A percentile compares a stretch with the other conserved stretches of the same genome.
These are phyloP conservation scores for Dromius quadrimaculatus DNA, from an alignment of 2,888 invertebrate genomes.

Conservation along the genomic window DNA sequence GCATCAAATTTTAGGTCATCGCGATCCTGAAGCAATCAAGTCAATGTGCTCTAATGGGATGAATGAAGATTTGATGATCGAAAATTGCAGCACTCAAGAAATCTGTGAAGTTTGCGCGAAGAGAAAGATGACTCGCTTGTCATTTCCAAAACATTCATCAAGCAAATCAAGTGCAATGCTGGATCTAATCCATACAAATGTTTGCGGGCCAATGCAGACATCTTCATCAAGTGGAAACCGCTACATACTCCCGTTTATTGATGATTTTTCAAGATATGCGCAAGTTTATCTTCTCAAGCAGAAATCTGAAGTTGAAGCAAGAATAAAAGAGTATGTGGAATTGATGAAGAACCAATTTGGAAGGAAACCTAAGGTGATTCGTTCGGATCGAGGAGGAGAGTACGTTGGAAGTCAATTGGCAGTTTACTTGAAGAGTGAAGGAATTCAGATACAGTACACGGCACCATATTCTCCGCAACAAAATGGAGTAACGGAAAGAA, in stretches of 20 bases:
- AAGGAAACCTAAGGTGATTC: constrained; percentile 53
- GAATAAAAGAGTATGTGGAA: constrained; percentile 53
- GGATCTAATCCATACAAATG: constrained; percentile 58
- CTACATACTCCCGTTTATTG: constrained; percentile 59
- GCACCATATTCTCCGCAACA: constrained; percentile 57
- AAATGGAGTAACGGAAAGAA: constrained; percentile 57
- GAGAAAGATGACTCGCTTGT: constrained; percentile 56
- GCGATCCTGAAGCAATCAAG: constrained; percentile 44
- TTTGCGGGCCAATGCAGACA: constrained; percentile 60
- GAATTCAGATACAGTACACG: constrained; percentile 55
- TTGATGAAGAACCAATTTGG: constrained; percentile 52
- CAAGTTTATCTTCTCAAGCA: constrained; percentile 55
- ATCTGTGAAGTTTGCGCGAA: constrained; percentile 56
- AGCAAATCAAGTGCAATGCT: constrained; percentile 53
- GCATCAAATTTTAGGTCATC: constrained; percentile 53
- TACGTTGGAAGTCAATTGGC: constrained; percentile 55
- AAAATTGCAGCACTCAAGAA: constrained; percentile 46
- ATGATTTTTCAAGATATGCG: constrained; percentile 58
- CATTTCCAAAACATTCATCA: constrained; percentile 56
- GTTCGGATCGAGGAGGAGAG: constrained; percentile 58
- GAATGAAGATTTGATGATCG: constrained; percentile 51
- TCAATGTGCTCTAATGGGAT: constrained; percentile 13
- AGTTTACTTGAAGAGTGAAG: constrained; percentile 55
- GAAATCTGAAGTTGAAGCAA: constrained; percentile 56
- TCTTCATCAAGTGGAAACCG: constrained; percentile 55